Evolutionary conservation across 2,113 vertebrate genomes (phyloP), one percentile per base, ranked within the genome.

Genomic region (Hiodon alosoides): DNA sequence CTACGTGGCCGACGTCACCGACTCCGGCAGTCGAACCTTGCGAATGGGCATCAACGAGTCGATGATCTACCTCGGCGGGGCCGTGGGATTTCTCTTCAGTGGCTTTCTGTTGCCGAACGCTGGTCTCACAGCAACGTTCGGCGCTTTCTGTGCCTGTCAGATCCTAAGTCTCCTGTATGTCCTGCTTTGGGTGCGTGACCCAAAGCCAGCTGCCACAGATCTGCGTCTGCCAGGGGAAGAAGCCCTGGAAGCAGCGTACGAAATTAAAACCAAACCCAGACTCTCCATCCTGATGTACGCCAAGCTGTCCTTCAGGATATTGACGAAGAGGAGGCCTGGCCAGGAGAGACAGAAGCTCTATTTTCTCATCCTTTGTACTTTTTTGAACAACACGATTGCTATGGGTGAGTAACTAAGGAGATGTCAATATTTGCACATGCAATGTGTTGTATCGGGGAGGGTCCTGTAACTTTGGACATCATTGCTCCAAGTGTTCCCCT

Each of bases 21-120:
- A 82, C 31, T 71, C 73, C 14, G 52, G 51, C 5, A 80, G 72
- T 7, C 81, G 82, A 3, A 87, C 86, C 0, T 53, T 85, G 51
- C 81, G 84, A 2, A 87, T 88, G 76, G 86, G 81, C 0, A 78
- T 86, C 46, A 83, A 82, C 0, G 85, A 89, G 75, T 79, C 87
- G 16, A 89, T 89, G 86, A 71, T 87, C 48, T 88, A 81, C 64
- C 77, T 89, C 2, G 87, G 87, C 1, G 86, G 87, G 4, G 81
- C 78, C 7, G 69, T 83, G 31, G 87, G 87, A 2, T 84, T 84
- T 71, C 77, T 88, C 2, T 17, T 86, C 7, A 81, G 83, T 46
- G 86, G 87, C 6, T 81, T 75, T 51, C 75, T 89, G 58, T 73
- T 79, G 47, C 78, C 87, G 60, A 60, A 78, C 47, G 67, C 77